Evolutionary conservation across 2,888 invertebrate species (phyloP), one percentile per base, ranked within the genome.

Genomic region (Cenopis cana): DNA sequence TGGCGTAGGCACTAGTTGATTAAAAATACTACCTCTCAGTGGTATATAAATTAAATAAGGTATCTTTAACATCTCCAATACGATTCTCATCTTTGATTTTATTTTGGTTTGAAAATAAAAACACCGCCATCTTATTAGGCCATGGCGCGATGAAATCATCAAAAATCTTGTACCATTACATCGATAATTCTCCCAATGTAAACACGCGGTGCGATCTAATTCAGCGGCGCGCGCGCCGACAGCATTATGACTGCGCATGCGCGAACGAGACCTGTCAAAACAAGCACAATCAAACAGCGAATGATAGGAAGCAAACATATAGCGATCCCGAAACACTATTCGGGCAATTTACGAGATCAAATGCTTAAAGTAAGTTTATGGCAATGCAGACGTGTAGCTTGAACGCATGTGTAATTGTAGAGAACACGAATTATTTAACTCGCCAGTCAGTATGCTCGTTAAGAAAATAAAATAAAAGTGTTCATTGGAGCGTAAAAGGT

Each of bases 291-390:
- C 86, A 84, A 87, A 89, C 87, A 86, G 79, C 85, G 90, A 87
- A 85, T 89, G 92, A 93, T 92, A 90, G 88, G 88, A 91, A 91
- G 91, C 90, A 92, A 91, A 91, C 91, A 91, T 83, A 87, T 85
- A 88, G 66, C 88, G 88, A 88, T 89, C 87, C 86, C 82, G 84
- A 88, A 90, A 90, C 90, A 89, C 82, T 87, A 88, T 86, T 81
- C 83, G 84, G 86, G 82, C 81, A 85, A 88, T 90, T 64, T 64
- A 54, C 38, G 20, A 14, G 20, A 54, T 54, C 54, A 38, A 38
- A 52, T 10, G 9, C 10, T n/a, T n/a, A n/a, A 5, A 20, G 38
- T 36, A 56, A 18, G 14, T n/a, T 5, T 59, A 38, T 38, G n/a
- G 46, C n/a, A 46, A 41, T n/a, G 6, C 8, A n/a, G 41, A 5